Evolutionary conservation across 35 echinoderm and acorn worm species (phyloP).

Genomic region (Ophiothrix spiculata): DNA sequence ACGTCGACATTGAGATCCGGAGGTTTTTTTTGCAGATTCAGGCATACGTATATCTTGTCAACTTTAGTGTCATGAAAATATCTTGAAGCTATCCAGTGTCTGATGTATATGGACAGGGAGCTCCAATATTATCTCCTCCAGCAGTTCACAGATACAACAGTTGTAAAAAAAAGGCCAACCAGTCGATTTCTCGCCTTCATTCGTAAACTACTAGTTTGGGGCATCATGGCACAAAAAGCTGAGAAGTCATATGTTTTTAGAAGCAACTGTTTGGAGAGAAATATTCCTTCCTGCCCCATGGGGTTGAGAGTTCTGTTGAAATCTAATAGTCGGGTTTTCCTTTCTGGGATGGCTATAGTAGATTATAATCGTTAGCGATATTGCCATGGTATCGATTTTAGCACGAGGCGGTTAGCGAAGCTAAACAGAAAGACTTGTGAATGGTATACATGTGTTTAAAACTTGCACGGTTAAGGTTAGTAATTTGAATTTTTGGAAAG

Average conservation of each 20-base stretch:
- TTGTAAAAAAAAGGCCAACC: constrained; percentile 5
- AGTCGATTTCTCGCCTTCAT: background rate
- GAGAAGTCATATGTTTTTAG: background rate
- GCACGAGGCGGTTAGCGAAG: background rate
- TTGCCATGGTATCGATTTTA: background rate
- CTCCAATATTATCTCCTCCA: background rate
- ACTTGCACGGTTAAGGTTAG: too few species aligned
- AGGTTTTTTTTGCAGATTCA: background rate
- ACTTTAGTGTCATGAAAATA: background rate
- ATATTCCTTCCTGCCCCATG: background rate
- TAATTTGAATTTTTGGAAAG: too few species aligned
- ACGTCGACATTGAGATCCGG: background rate
- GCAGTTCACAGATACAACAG: background rate
- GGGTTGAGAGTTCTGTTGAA: background rate
- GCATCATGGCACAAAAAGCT: background rate
- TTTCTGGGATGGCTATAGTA: too few species aligned
- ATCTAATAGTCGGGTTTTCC: too few species aligned
- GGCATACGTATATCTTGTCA: background rate
- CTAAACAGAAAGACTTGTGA: background rate
- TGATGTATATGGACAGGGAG: background rate
- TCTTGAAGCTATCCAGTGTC: background rate
- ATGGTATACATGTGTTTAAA: too few species aligned
- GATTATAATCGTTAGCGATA: background rate
- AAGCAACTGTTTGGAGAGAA: background rate
- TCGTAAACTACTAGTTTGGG: background rate